These are phyloP conservation scores for Tethea ocularis DNA, from an alignment of 2,888 invertebrate species.

Conservation along the genomic window DNA sequence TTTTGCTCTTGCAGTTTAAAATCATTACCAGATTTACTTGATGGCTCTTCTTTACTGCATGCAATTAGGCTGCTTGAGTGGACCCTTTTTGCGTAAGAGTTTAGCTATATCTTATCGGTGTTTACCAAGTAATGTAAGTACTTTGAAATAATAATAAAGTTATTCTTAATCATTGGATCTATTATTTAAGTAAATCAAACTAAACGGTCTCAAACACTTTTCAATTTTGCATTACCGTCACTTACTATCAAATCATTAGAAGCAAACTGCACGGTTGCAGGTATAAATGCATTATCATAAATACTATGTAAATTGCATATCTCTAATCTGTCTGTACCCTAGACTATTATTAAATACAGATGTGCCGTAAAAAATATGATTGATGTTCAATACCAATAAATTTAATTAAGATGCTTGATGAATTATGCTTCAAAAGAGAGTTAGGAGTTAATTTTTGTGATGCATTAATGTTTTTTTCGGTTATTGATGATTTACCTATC, in stretches of 20 bases:
- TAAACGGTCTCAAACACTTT: constrained; percentile 31
- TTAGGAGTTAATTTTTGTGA: constrained; percentile 13
- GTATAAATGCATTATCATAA: constrained; percentile 68
- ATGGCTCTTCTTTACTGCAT: too few relatives aligned
- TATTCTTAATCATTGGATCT: too few relatives aligned
- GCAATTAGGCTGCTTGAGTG: too few relatives aligned
- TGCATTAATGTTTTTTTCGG: not conserved
- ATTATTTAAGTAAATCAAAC: constrained; percentile 27
- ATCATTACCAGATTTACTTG: too few relatives aligned
- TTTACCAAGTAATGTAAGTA: too few relatives aligned
- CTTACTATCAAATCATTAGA: constrained; percentile 51
- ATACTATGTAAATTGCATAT: constrained; percentile 71
- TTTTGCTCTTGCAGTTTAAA: too few relatives aligned
- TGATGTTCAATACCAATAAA: constrained; percentile 25
- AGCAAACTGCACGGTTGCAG: constrained; percentile 63
- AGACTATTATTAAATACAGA: constrained; percentile 46
- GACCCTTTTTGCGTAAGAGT: too few relatives aligned
- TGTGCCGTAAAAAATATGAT: constrained; percentile 15
- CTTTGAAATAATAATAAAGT: too few relatives aligned
- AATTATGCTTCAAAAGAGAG: constrained; percentile 22
- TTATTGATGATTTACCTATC: constrained; percentile 6
- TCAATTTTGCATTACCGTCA: constrained; percentile 58
- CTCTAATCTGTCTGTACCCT: constrained; percentile 60
- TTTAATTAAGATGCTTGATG: constrained; percentile 27
- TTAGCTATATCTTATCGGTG: too few relatives aligned